Evolutionary conservation across 1,140 invertebrate species (phyloP), one percentile per base, ranked within the genome.

Genomic region (Heliconius eleuchia): DNA sequence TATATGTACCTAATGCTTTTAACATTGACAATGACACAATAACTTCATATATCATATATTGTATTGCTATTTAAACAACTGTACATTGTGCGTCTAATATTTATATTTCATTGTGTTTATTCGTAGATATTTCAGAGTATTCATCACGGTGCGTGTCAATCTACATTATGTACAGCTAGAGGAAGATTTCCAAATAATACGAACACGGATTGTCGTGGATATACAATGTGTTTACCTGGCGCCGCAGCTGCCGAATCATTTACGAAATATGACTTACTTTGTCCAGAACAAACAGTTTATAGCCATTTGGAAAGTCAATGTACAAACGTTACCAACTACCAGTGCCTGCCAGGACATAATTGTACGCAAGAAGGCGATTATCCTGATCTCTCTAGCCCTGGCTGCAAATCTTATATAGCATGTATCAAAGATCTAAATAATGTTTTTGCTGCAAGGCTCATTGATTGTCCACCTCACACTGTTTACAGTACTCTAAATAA

Each of bases 151-250:
- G 76, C 84, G 1, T 83, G 78, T 71, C 57, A 83, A 34, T 86
- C 82, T 23, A 76, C 73, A 8, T 76, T 84, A 52, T 94, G 92
- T 71, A 86, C 76, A 5, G 77, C 83, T 11, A 80, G 80, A 60
- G 92, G 92, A 79, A 88, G 87, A 76, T 93, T 89, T 71, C 88
- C 91, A 3, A 89, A 89, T 76, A 87, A 90, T 70, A 72, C 84
- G 9, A 76, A 80, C 11, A 71, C 79, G 8, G 86, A 89, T 73
- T 94, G 92, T 75, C 83, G 85, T 37, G 89, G 91, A 13, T 93
- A 87, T 80, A 87, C 87, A 8, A 90, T 93, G 82, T 94, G 92
- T 73, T 80, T 87, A 9, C 83, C 76, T 8, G 87, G 83, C 2
- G 80, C 82, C 1, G 79, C 76, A 8, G 84, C 83, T 27, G 23